Evolutionary conservation across 2,113 vertebrate species (phyloP).

Genomic region (Gasterosteus nipponicus): DNA sequence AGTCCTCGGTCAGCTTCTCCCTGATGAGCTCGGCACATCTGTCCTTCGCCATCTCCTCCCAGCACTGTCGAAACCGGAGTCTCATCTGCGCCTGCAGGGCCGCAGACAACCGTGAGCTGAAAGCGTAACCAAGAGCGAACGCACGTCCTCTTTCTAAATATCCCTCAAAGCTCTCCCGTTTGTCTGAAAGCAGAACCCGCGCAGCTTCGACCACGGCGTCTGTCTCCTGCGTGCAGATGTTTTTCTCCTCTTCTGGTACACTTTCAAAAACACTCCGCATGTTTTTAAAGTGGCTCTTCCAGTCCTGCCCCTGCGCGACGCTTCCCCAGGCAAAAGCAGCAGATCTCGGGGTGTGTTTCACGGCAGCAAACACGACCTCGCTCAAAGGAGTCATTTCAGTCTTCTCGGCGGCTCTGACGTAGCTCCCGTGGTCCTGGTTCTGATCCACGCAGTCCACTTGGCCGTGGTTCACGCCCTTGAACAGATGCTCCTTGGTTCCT

Average conservation of each 20-base stretch:
- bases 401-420: constrained; percentile 28
- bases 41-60: constrained; percentile 51
- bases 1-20: constrained; percentile 54
- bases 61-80: constrained; percentile 53
- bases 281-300: constrained; percentile 50
- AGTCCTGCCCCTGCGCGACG: constrained; percentile 20
- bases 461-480: constrained; percentile 45
- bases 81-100: constrained; percentile 25
- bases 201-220: constrained; percentile 5
- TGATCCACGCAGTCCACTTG: constrained; percentile 45
- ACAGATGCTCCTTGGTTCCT: constrained; percentile 65
- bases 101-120: constrained; percentile 34
- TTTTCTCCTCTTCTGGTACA: constrained; percentile 32
- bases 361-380: constrained; percentile 46
- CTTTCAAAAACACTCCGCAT: constrained; percentile 27
- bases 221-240: constrained; percentile 9
- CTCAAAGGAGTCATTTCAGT: constrained; percentile 31
- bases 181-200: constrained; percentile 24
- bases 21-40: constrained; percentile 55
- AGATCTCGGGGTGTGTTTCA: constrained; percentile 31
- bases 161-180: constrained; percentile 3
- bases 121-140: constrained; percentile 24
- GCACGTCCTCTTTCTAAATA: constrained; percentile 31
- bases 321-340: constrained; percentile 15
- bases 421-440: constrained; percentile 46